Percentiles rank a stretch among this genome's conserved stretches.
phyloP scores from a whole-genome alignment of 2,888 invertebrate species.

The Glyphotaelius pellucidus region DNA sequence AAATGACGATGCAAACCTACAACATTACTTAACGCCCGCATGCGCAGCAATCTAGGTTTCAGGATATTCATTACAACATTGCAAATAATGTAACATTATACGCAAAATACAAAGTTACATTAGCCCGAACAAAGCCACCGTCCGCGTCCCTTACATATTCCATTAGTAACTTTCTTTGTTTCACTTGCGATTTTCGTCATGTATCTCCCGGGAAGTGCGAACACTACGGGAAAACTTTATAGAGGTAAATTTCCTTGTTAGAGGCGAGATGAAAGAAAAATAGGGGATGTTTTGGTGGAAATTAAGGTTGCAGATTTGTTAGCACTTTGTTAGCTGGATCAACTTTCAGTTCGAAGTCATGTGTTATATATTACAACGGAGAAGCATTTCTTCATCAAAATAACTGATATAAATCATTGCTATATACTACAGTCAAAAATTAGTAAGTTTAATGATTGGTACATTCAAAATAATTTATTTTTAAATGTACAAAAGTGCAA shows the following conservation, averaged over 20 bases:
- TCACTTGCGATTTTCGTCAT: conserved; percentile 2
- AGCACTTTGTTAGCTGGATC: neutral
- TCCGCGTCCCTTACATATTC: conserved; percentile 1
- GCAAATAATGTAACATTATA: neutral
- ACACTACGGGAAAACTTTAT: conserved; percentile 2
- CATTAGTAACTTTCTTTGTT: neutral
- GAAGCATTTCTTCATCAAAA: neutral
- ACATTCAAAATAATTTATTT: no score
- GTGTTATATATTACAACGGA: no score
- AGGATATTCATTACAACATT: neutral
- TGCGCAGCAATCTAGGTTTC: neutral
- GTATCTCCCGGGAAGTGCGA: neutral
- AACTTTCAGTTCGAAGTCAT: no score
- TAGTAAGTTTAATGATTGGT: no score
- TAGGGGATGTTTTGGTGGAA: neutral
- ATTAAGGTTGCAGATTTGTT: neutral
- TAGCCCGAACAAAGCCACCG: neutral
- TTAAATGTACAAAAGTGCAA: no score
- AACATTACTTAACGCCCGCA: neutral
- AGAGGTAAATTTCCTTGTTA: neutral
- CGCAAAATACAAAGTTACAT: neutral
- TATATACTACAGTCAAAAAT: no score
- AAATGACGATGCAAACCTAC: neutral
- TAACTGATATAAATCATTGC: no score
- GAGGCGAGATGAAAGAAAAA: neutral